phyloP scores from a whole-genome alignment of 2,113 vertebrate species.

The Osmerus mordax region DNA sequence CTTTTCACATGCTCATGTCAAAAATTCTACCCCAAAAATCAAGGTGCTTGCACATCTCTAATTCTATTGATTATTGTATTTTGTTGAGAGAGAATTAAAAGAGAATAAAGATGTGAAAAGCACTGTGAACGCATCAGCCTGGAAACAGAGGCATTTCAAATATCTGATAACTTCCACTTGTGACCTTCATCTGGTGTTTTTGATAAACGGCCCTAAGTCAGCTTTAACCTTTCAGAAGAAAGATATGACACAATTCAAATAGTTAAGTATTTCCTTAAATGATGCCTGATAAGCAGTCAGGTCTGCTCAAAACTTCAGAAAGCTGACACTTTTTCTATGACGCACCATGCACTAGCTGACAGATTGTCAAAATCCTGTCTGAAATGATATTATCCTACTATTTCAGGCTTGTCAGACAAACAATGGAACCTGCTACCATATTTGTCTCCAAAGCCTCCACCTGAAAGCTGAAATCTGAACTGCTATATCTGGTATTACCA shows the following conservation, averaged over 20 bases:
- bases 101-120: background rate
- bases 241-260: slow-evolving; percentile 32
- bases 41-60: too few species aligned
- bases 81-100: too few species aligned
- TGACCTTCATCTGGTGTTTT: slow-evolving; percentile 29
- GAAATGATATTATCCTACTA: slow-evolving; percentile 33
- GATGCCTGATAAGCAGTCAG: slow-evolving; percentile 24
- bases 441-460: slow-evolving; percentile 3
- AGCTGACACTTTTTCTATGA: slow-evolving; percentile 29
- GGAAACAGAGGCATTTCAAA: slow-evolving; percentile 19
- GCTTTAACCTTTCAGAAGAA: slow-evolving; percentile 40
- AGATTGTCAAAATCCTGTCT: slow-evolving; percentile 48
- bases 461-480: slow-evolving; percentile 4
- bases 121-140: background rate
- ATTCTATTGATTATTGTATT: too few species aligned
- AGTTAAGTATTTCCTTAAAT: slow-evolving; percentile 18
- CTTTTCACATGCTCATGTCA: too few species aligned
- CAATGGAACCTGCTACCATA: slow-evolving; percentile 22
- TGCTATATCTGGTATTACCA: slow-evolving; percentile 1
- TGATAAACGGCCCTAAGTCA: slow-evolving; percentile 38
- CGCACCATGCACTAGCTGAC: slow-evolving; percentile 37
- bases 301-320: slow-evolving; percentile 35
- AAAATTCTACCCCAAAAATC: too few species aligned
- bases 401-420: slow-evolving; percentile 37
- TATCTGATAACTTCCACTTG: slow-evolving; percentile 17